phyloP scores from a whole-genome alignment of 2,113 vertebrate genomes.

The Symphodus melops region DNA sequence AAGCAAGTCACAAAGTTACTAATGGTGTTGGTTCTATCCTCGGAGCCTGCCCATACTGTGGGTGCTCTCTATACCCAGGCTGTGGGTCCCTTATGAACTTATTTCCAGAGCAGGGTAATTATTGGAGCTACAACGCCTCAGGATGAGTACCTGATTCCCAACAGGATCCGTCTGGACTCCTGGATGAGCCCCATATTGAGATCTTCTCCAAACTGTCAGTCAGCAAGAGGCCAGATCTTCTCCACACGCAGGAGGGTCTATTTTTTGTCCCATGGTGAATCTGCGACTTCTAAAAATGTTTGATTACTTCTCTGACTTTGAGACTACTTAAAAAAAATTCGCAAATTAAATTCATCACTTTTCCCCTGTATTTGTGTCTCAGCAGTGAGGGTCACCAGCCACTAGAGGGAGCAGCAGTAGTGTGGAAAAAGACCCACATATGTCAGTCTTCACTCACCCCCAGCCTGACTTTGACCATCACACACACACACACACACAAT shows the following conservation, averaged over 20 bases:
- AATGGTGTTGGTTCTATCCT: slow-evolving; percentile 61
- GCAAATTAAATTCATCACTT: too few relatives aligned
- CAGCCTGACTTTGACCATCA: slow-evolving; percentile 56
- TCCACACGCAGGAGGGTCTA: slow-evolving; percentile 2
- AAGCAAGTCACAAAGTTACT: slow-evolving; percentile 67
- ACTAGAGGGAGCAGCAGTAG: slow-evolving; percentile 80
- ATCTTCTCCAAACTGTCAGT: slow-evolving; percentile 56
- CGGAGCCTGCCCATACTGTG: slow-evolving; percentile 59
- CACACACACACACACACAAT: slow-evolving; percentile 44
- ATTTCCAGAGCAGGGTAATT: slow-evolving; percentile 76
- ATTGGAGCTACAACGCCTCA: slow-evolving; percentile 72
- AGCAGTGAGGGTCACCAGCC: slow-evolving; percentile 61
- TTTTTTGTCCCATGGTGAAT: slow-evolving; percentile 23
- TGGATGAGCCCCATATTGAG: slow-evolving; percentile 47
- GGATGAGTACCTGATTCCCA: slow-evolving; percentile 72
- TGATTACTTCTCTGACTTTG: background rate
- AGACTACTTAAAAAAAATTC: background rate
- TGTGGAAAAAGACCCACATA: slow-evolving; percentile 54
- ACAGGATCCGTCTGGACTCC: slow-evolving; percentile 68
- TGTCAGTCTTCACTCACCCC: slow-evolving; percentile 60
- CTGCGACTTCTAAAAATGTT: background rate
- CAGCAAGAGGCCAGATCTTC: slow-evolving; percentile 31
- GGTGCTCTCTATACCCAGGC: slow-evolving; percentile 63
- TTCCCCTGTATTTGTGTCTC: background rate
- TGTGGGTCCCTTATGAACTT: slow-evolving; percentile 73